A percentile compares a stretch with the other conserved stretches of the same genome.
Conservation (phyloP, 2,797 vertebrate genomes). For the Xiphorhynchus erythropygius region DNA sequence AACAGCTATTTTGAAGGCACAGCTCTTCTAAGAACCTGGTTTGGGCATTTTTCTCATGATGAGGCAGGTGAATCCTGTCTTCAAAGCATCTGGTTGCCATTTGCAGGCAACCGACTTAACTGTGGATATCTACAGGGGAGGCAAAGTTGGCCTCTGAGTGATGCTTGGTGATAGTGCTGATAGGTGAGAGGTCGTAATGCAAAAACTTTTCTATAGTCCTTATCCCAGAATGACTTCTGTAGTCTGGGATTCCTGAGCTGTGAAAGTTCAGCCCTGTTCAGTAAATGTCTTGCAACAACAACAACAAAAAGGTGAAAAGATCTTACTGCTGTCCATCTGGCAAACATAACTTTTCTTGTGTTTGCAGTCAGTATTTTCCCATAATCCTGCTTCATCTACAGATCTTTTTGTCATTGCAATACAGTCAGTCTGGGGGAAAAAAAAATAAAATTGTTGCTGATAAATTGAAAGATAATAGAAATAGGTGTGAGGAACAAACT, state of each 20-base stretch:
- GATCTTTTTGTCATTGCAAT: not conserved
- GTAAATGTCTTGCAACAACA: not conserved
- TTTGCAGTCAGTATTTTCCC: slow-evolving; percentile 19
- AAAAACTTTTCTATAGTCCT: not conserved
- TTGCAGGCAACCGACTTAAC: not conserved
- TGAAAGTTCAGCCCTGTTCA: not conserved
- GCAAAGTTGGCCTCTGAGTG: accelerated
- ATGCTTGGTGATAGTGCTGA: not conserved
- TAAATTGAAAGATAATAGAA: not conserved
- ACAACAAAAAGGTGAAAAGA: not conserved
- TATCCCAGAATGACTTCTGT: not conserved
- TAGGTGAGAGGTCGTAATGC: not conserved
- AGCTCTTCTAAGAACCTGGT: not conserved
- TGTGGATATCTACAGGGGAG: not conserved
- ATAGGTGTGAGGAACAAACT: not conserved
- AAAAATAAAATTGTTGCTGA: not conserved
- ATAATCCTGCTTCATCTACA: not conserved
- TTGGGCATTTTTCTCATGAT: not conserved
- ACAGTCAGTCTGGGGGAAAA: not conserved
- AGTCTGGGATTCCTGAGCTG: not conserved
- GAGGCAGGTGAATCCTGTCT: not conserved
- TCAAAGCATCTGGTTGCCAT: accelerated
- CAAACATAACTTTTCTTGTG: slow-evolving; percentile 40
- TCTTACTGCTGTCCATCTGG: slow-evolving; percentile 37
- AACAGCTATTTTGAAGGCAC: not conserved